Percentiles rank a stretch among this genome's conserved stretches.
Evolutionary conservation across 2,888 invertebrate species (phyloP).

Genomic region (Galerucella pusilla): DNA sequence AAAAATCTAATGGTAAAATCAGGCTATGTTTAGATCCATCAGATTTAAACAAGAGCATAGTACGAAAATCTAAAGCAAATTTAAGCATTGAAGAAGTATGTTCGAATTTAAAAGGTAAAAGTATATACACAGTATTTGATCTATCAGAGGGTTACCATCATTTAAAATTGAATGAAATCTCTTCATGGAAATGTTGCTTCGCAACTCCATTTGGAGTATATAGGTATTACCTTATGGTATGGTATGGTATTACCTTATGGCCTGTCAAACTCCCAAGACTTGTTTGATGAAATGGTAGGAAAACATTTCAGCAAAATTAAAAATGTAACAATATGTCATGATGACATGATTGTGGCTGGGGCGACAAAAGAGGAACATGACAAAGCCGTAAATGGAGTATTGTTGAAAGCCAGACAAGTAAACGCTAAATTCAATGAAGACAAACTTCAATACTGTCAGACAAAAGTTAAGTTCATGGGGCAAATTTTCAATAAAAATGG

Average conservation of each 20-base stretch:
- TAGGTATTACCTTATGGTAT: too few relatives aligned
- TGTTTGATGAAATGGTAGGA: conserved; percentile 43
- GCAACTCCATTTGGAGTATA: conserved; percentile 42
- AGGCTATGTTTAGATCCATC: conserved; percentile 14
- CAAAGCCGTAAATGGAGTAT: conserved; percentile 36
- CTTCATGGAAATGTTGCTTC: conserved; percentile 46
- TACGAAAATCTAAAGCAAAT: not conserved
- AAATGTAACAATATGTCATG: conserved; percentile 40
- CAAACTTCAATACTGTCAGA: conserved; percentile 41
- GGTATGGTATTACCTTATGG: conserved; percentile 43
- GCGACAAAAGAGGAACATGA: conserved; percentile 40
- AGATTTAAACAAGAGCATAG: too few relatives aligned
- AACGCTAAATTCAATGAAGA: conserved; percentile 43
- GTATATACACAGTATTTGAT: conserved; percentile 16
- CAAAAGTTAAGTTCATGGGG: conserved; percentile 35
- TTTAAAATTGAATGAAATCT: not conserved
- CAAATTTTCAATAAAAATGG: conserved; percentile 14
- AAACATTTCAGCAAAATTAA: conserved; percentile 42
- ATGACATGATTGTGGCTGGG: conserved; percentile 43
- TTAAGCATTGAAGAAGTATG: conserved; percentile 28
- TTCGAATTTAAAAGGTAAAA: conserved; percentile 14
- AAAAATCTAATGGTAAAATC: conserved; percentile 30
- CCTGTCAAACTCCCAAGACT: conserved; percentile 35
- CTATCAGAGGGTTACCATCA: conserved; percentile 25
- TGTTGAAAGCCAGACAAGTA: conserved; percentile 38